Evolutionary conservation across 2,113 vertebrate species (phyloP).

Genomic region (Oncorhynchus clarkii): DNA sequence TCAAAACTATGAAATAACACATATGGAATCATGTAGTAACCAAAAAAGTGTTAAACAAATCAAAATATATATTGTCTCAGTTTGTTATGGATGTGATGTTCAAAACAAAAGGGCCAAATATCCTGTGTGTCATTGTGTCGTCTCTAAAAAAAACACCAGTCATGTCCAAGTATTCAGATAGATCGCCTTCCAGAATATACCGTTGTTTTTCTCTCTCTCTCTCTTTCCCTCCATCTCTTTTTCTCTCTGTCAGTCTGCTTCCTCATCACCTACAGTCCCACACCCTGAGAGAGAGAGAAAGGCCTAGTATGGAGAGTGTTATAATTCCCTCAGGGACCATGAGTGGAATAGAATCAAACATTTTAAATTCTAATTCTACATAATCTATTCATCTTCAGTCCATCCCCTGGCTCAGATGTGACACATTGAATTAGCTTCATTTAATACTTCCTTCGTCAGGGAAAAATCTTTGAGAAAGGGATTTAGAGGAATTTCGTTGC

Average conservation of each 20-base stretch:
- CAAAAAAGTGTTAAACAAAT: too few species aligned
- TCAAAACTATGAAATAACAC: too few species aligned
- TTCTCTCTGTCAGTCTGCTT: too few species aligned
- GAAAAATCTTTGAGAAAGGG: slow-evolving; percentile 16
- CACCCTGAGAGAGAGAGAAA: too few species aligned
- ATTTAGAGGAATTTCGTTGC: slow-evolving; percentile 17
- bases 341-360: background rate
- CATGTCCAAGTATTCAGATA: background rate
- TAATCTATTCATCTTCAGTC: slow-evolving; percentile 54
- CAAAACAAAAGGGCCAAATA: background rate
- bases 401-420: slow-evolving; percentile 36
- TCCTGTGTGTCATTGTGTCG: background rate
- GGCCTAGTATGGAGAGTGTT: background rate
- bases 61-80: background rate
- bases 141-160: background rate
- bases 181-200: background rate
- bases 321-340: background rate
- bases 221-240: too few species aligned
- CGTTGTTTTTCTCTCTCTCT: too few species aligned
- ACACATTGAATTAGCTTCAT: slow-evolving; percentile 40
- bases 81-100: background rate
- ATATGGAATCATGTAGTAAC: too few species aligned
- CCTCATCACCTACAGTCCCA: too few species aligned
- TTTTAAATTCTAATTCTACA: slow-evolving; percentile 5
- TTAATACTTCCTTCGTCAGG: slow-evolving; percentile 15